These are phyloP conservation scores for Trematocara unimaculatum DNA, from an alignment of 2,113 vertebrate genomes.

Conservation along the genomic window DNA sequence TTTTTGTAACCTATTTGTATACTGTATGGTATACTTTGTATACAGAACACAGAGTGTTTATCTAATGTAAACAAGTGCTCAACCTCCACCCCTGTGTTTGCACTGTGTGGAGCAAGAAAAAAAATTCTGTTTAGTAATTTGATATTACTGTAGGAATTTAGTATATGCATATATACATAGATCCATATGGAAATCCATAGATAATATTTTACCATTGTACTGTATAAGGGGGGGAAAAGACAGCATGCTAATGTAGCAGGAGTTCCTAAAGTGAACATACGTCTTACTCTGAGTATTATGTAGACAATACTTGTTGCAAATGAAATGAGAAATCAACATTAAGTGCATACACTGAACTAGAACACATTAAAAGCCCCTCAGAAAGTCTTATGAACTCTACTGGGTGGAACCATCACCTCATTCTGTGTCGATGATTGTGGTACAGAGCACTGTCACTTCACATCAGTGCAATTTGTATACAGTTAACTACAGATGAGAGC, in stretches of 20 bases:
- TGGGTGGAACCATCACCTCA: background rate
- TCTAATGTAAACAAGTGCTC: background rate
- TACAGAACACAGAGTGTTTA: background rate
- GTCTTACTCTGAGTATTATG: background rate
- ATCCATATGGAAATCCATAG: background rate
- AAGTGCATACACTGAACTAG: background rate
- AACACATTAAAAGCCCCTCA: background rate
- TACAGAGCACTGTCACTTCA: background rate
- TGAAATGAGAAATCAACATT: background rate
- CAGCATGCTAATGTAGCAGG: background rate
- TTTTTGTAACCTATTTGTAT: background rate
- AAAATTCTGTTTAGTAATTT: background rate
- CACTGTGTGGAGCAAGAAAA: background rate
- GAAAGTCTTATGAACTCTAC: background rate
- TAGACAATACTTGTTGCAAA: background rate
- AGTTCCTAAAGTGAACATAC: background rate
- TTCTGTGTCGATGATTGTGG: background rate
- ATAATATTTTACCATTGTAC: background rate
- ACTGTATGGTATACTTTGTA: background rate
- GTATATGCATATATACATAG: background rate
- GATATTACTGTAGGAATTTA: background rate
- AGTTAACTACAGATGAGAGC: background rate
- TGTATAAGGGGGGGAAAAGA: background rate
- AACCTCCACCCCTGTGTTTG: background rate
- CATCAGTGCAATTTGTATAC: background rate